phyloP scores from a whole-genome alignment of 2,888 invertebrate species.

The Heteropelma amictum region DNA sequence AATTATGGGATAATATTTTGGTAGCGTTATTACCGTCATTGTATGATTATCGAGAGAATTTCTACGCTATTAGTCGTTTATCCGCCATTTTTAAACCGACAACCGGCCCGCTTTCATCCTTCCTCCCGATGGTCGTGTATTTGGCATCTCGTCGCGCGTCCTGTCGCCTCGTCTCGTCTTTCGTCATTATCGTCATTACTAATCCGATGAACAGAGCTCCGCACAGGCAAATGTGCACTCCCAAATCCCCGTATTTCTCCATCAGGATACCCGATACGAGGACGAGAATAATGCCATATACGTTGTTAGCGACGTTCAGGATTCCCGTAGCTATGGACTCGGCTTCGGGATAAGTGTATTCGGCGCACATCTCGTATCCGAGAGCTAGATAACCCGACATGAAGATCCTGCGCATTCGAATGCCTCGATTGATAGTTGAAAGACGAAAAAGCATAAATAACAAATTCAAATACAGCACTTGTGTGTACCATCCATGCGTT shows the following conservation, averaged over 20 bases:
- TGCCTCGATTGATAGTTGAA: background rate
- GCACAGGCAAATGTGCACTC: conserved; percentile 72
- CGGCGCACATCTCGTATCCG: conserved; percentile 87
- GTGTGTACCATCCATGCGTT: background rate
- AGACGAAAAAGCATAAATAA: background rate
- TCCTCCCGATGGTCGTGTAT: conserved; percentile 41
- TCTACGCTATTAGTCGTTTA: background rate
- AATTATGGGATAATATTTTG: no score
- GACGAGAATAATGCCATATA: conserved; percentile 72
- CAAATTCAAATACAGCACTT: background rate
- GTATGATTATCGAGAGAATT: background rate
- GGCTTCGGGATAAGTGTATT: conserved; percentile 86
- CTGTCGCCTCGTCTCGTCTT: conserved; percentile 71
- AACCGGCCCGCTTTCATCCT: conserved; percentile 8
- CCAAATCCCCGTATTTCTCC: conserved; percentile 70
- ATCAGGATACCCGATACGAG: conserved; percentile 70
- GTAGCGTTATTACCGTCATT: background rate
- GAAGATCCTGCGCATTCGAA: conserved; percentile 80
- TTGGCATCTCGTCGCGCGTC: conserved; percentile 61
- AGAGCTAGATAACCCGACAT: conserved; percentile 87
- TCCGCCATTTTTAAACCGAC: background rate
- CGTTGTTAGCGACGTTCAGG: conserved; percentile 80
- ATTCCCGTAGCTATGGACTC: conserved; percentile 86
- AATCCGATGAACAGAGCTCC: conserved; percentile 68
- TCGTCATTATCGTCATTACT: conserved; percentile 67